Evolutionary conservation across 35 echinoderm and acorn worm genomes (phyloP).

Genomic region (Holothuria glaberrima): DNA sequence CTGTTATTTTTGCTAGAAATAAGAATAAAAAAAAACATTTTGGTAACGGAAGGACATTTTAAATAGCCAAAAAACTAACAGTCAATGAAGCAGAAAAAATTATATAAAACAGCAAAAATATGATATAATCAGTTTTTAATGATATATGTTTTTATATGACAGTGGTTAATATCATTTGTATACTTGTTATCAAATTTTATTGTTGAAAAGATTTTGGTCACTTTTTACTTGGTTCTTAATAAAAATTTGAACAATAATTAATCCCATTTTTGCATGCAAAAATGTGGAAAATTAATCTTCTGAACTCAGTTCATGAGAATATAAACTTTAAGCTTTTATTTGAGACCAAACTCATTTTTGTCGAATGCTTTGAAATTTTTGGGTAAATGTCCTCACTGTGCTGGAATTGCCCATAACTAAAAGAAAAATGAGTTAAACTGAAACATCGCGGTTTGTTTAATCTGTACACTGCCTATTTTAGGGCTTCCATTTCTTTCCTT

Average conservation of each 20-base stretch:
- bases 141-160: background rate
- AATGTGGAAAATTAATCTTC: background rate
- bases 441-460: too few relatives aligned
- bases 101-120: background rate
- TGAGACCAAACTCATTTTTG: background rate
- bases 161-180: background rate
- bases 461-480: too few relatives aligned
- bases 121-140: background rate
- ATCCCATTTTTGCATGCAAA: background rate
- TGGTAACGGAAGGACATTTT: constrained; percentile 3
- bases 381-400: background rate
- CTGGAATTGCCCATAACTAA: too few relatives aligned
- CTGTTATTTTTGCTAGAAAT: background rate
- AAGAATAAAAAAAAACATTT: background rate
- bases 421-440: too few relatives aligned
- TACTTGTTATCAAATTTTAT: constrained; percentile 12
- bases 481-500: too few relatives aligned
- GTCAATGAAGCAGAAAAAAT: background rate
- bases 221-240: background rate
- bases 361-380: background rate
- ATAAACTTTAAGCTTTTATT: background rate
- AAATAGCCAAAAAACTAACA: background rate
- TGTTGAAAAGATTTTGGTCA: background rate
- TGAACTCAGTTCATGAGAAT: background rate
- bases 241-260: constrained; percentile 28